These are phyloP conservation scores for Paguma larvata DNA, from an alignment of 2,797 vertebrate genomes.

Conservation along the genomic window DNA sequence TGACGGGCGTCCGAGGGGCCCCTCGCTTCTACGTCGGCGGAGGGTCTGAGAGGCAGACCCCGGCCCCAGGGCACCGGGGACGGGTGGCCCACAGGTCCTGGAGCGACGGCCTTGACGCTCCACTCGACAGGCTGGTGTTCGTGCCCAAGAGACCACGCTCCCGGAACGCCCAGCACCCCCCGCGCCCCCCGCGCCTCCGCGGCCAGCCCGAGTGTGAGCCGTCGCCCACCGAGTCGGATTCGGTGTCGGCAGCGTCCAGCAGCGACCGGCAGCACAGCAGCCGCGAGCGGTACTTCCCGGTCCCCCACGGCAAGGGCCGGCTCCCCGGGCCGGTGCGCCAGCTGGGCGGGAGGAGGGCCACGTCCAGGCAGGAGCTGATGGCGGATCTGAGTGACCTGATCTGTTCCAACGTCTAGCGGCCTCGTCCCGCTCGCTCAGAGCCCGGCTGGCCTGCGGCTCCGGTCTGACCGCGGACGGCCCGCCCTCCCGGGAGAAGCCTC, in stretches of 20 bases:
- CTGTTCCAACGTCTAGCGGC: slow-evolving; percentile 94
- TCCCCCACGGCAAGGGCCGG: slow-evolving; percentile 93
- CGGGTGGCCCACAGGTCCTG: slow-evolving; percentile 84
- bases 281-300: slow-evolving; percentile 95
- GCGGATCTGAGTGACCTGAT: slow-evolving; percentile 91
- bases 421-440: not conserved
- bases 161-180: slow-evolving; percentile 84
- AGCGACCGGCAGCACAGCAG: slow-evolving; percentile 96
- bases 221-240: slow-evolving; percentile 94
- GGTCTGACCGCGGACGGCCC: not conserved
- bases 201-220: slow-evolving; percentile 89
- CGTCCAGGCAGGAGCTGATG: slow-evolving; percentile 86
- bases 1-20: slow-evolving; percentile 91
- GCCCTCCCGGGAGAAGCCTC: not conserved
- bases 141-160: slow-evolving; percentile 85
- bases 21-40: slow-evolving; percentile 92
- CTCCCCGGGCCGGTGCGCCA: slow-evolving; percentile 89
- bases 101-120: slow-evolving; percentile 85
- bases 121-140: slow-evolving; percentile 81
- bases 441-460: accelerated
- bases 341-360: slow-evolving; percentile 89
- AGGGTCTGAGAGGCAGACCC: slow-evolving; percentile 84
- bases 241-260: slow-evolving; percentile 94
- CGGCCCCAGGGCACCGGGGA: slow-evolving; percentile 83
- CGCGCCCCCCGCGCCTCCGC: slow-evolving; percentile 89